Base-by-base conservation (phyloP, 2,888 invertebrate genomes). In the Tachina fera region DNA sequence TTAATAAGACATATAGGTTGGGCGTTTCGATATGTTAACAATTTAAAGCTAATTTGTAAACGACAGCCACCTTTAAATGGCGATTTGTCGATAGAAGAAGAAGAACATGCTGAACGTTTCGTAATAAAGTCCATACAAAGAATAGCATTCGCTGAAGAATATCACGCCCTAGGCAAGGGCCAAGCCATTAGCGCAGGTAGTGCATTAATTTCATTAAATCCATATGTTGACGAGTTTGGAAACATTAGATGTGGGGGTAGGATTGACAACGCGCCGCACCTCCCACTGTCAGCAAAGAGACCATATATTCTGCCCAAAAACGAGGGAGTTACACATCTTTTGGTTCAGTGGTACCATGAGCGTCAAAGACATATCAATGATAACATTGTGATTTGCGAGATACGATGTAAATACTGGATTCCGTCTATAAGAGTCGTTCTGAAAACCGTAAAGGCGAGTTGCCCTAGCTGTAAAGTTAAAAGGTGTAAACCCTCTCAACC, bases 141-240 rank as follows among this genome's bases (percentile, higher is more conserved):
- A 43, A 43, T 41, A n/a, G 49, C 41, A 4, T 74, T 51, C 41
- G 16, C 16, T 1, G 51, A 41, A 1, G 61, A 63, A 11, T 61
- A 61, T 19, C 49, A n/a, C n/a, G n/a, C n/a, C n/a, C 4, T 58
- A 1, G 41, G 9, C 8, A 43, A n/a, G 13, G 41, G 11, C 0
- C 6, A 43, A 41, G 13, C 61, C 6, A 13, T 63, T 16, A 13
- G 13, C 5, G 6, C 61, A 16, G 22, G 41, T 14, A 75, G 63
- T 10, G 16, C 1, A 6, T 74, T 1, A 22, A 22, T 22, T 22
- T 22, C 22, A 22, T 22, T 22, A 22, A 65, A 76, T 16, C 41
- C 76, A 1, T 76, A 67, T 76, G 19, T 77, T n/a, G 76, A 68
- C 16, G 67, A 77, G 9, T 67, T 39, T 47, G 76, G 8, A 47